Conservation (phyloP, 2,797 vertebrate species). For the Trachops cirrhosus region DNA sequence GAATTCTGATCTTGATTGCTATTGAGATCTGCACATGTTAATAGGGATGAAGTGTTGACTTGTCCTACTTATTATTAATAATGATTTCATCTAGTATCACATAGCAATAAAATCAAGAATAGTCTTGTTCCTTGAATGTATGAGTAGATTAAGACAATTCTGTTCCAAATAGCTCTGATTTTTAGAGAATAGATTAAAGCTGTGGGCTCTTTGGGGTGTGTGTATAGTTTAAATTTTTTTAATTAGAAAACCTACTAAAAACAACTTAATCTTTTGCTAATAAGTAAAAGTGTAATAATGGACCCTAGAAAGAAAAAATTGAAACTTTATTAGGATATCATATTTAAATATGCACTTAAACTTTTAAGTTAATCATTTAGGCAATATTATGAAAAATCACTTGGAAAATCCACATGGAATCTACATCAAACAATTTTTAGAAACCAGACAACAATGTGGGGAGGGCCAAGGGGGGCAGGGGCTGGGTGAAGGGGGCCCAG, state of each 20-base stretch:
- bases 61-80: conserved; percentile 29
- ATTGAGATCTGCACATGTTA: neutral
- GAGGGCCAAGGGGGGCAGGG: neutral
- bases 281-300: neutral
- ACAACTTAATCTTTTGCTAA: neutral
- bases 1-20: neutral
- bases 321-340: neutral
- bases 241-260: neutral
- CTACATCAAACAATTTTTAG: neutral
- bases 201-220: neutral
- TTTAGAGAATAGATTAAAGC: neutral
- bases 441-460: neutral
- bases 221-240: neutral
- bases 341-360: neutral
- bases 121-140: conserved; percentile 26
- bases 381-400: neutral
- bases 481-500: neutral
- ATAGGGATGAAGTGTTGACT: conserved; percentile 15
- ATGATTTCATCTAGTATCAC: conserved; percentile 21
- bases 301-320: neutral
- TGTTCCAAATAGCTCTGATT: neutral
- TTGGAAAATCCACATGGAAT: conserved; percentile 24
- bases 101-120: conserved; percentile 34
- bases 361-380: conserved; percentile 25
- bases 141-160: conserved; percentile 17